A percentile compares a stretch with the other conserved stretches of the same genome.
Evolutionary conservation across 2,797 vertebrate genomes (phyloP).

Genomic region (Phylloscopus collybita): DNA sequence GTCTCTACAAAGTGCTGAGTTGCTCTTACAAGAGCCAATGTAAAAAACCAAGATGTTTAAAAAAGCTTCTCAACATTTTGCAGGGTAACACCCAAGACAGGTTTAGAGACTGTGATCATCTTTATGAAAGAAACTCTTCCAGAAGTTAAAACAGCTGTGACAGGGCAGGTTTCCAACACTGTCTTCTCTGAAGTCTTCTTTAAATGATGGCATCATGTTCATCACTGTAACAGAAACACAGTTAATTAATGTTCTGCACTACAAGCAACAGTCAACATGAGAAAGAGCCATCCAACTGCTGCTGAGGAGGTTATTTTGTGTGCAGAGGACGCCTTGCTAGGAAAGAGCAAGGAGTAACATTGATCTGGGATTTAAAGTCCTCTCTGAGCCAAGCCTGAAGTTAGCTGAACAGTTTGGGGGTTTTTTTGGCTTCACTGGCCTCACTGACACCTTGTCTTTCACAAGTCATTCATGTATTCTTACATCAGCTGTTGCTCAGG

Average conservation of each 20-base stretch:
- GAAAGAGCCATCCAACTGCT: not conserved
- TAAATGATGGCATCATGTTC: conserved; percentile 87
- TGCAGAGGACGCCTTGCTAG: not conserved
- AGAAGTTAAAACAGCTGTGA: conserved; percentile 11
- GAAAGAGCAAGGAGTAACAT: not conserved
- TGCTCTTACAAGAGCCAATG: not conserved
- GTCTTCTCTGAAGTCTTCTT: conserved; percentile 36
- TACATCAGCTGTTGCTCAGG: not conserved
- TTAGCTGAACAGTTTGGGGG: not conserved
- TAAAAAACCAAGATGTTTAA: not conserved
- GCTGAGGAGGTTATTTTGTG: not conserved
- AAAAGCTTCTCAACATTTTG: not conserved
- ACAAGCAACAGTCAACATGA: not conserved
- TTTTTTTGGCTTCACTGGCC: not conserved
- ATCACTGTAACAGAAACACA: conserved; percentile 77
- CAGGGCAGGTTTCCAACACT: not conserved
- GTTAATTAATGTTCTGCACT: conserved; percentile 13
- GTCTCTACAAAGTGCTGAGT: not conserved
- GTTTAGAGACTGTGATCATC: not conserved
- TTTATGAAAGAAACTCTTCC: conserved; percentile 31
- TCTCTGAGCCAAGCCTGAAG: not conserved
- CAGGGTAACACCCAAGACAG: not conserved
- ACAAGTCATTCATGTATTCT: not conserved
- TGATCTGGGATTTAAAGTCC: not conserved
- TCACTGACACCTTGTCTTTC: not conserved